These are phyloP conservation scores for Cossypha dichroa DNA, from an alignment of 2,797 vertebrate genomes.

Conservation along the genomic window DNA sequence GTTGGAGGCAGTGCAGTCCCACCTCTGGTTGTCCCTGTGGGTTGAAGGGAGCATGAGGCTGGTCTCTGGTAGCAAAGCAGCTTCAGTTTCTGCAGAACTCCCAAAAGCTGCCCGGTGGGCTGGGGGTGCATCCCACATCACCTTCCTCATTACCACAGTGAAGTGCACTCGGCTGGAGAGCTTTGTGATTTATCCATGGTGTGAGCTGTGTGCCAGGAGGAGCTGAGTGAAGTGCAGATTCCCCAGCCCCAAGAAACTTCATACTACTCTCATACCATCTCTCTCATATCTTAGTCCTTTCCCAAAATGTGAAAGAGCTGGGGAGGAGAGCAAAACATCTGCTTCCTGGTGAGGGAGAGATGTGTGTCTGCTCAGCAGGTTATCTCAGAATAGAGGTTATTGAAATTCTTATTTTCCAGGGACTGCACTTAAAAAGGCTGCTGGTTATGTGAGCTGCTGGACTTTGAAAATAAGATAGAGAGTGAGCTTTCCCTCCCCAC, in stretches of 20 bases:
- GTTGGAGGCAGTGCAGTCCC: neutral
- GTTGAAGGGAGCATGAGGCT: neutral
- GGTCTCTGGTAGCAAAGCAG: neutral
- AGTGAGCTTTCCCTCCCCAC: neutral
- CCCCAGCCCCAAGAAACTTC: neutral
- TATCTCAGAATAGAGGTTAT: neutral
- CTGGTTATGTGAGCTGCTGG: neutral
- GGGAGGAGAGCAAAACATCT: neutral
- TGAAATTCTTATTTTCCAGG: constrained; percentile 40
- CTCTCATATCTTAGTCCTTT: neutral
- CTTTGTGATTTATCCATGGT: neutral
- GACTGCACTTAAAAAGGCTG: neutral
- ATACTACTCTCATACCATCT: neutral
- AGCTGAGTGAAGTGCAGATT: neutral
- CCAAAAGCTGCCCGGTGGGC: neutral
- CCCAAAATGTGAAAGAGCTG: neutral
- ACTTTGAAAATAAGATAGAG: constrained; percentile 21
- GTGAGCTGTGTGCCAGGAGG: neutral
- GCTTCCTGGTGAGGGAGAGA: neutral
- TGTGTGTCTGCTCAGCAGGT: neutral
- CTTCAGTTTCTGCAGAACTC: neutral
- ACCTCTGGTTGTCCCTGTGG: neutral
- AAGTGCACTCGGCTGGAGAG: rapidly evolving
- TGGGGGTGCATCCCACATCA: neutral
- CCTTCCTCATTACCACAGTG: neutral